These are phyloP conservation scores for Pterostichus niger DNA, from an alignment of 2,888 invertebrate genomes.

Conservation along the genomic window DNA sequence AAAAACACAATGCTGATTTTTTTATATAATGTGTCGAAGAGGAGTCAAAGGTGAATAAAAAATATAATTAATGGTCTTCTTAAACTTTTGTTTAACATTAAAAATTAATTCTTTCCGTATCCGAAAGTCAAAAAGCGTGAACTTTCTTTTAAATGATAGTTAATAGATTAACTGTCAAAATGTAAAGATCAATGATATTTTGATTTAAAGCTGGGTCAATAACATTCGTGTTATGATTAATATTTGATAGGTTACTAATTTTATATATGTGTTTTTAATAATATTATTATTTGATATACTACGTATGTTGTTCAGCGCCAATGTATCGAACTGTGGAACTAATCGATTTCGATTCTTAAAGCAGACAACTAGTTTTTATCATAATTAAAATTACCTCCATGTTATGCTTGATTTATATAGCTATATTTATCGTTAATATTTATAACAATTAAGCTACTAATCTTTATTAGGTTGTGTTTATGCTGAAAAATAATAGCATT, in stretches of 20 bases:
- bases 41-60: slow-evolving; percentile 40
- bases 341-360: no score
- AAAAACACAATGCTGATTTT: slow-evolving; percentile 40
- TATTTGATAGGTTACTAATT: background rate
- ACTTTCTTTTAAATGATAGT: slow-evolving; percentile 41
- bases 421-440: no score
- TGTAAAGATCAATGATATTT: slow-evolving; percentile 36
- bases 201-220: slow-evolving; percentile 31
- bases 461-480: no score
- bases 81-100: slow-evolving; percentile 42
- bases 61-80: slow-evolving; percentile 33
- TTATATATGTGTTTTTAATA: background rate
- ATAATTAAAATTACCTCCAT: no score
- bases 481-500: no score
- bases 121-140: slow-evolving; percentile 1
- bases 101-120: slow-evolving; percentile 41
- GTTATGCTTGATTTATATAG: no score
- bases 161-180: slow-evolving; percentile 45
- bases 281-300: background rate
- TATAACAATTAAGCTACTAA: no score
- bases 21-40: slow-evolving; percentile 23
- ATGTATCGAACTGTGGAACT: no score
- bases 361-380: no score
- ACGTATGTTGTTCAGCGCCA: background rate
- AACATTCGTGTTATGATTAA: background rate